These are phyloP conservation scores for Bombus cullumanus DNA, from an alignment of 1,140 invertebrate species.

Conservation along the genomic window DNA sequence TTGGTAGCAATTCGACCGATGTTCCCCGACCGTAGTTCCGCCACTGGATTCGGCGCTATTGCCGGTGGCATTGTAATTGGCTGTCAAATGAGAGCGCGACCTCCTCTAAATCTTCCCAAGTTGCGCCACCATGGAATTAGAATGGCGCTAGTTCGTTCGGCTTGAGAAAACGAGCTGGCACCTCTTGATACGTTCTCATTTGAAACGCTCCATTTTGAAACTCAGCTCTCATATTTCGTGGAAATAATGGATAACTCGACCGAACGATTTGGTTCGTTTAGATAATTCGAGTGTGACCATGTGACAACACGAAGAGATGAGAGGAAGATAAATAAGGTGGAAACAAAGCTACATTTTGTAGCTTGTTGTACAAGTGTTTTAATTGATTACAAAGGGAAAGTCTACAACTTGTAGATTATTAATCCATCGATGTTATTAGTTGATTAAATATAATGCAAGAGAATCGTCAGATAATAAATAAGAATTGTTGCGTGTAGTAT, in stretches of 20 bases:
- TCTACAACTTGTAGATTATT: too few species aligned
- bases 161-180: slow-evolving; percentile 24
- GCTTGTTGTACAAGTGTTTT: too few species aligned
- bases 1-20: slow-evolving; percentile 65
- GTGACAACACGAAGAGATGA: too few species aligned
- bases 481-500: background rate
- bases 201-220: background rate
- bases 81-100: slow-evolving; percentile 75
- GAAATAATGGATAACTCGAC: background rate
- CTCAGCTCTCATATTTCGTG: background rate
- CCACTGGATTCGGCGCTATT: slow-evolving; percentile 67
- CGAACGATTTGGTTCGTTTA: background rate
- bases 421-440: background rate
- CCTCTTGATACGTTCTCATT: background rate
- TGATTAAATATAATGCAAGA: background rate
- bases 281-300: too few species aligned
- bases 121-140: slow-evolving; percentile 54
- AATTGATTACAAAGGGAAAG: too few species aligned
- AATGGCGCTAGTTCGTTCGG: slow-evolving; percentile 40
- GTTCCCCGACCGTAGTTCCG: slow-evolving; percentile 63
- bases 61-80: slow-evolving; percentile 75
- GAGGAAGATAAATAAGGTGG: too few species aligned
- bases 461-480: background rate
- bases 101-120: slow-evolving; percentile 71
- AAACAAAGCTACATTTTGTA: too few species aligned